A percentile compares a stretch with the other conserved stretches of the same genome.
Conservation (phyloP, 2,797 vertebrate species). For the Sarcoramphus papa region DNA sequence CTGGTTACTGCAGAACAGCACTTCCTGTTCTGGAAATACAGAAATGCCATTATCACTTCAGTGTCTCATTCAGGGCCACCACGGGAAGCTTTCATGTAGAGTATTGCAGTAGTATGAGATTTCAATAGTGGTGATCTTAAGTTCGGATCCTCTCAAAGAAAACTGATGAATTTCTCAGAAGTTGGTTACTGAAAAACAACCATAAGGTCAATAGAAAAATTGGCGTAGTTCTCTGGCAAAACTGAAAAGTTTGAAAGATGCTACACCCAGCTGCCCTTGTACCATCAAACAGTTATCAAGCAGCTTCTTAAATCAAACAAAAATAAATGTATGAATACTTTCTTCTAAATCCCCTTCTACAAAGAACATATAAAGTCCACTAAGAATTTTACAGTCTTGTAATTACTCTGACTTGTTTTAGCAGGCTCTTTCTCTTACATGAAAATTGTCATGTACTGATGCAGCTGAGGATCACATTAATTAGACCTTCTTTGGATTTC, state of each 20-base stretch:
- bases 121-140: not conserved
- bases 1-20: not conserved
- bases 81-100: not conserved
- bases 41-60: not conserved
- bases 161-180: not conserved
- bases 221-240: not conserved
- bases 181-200: not conserved
- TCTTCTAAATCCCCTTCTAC: not conserved
- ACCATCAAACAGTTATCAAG: not conserved
- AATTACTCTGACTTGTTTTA: not conserved
- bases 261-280: not conserved
- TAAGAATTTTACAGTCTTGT: not conserved
- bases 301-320: not conserved
- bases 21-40: not conserved
- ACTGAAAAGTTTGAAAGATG: not conserved
- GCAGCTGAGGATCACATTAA: not conserved
- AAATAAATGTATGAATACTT: not conserved
- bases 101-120: not conserved
- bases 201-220: not conserved
- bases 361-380: not conserved
- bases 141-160: not conserved
- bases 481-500: not conserved
- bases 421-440: not conserved
- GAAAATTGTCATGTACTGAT: not conserved
- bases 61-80: not conserved